phyloP scores from a whole-genome alignment of 2,888 invertebrate genomes.

The Phanerotoma sp. region DNA sequence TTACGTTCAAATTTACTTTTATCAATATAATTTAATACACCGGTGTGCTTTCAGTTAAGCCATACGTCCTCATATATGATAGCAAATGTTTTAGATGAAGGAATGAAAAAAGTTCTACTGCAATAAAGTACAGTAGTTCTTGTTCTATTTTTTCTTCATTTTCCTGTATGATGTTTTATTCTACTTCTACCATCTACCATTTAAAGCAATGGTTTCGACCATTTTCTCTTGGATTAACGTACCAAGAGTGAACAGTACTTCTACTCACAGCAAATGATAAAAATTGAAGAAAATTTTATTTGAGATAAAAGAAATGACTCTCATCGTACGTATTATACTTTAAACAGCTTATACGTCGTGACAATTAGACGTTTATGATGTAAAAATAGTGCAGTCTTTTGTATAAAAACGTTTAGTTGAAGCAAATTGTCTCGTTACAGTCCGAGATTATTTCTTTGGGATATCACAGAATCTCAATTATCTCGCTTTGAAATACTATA shows the following conservation, averaged over 20 bases:
- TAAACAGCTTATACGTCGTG: not conserved
- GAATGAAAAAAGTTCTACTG: too few species aligned
- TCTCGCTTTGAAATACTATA: conserved; percentile 13
- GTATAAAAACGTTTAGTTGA: conserved; percentile 9
- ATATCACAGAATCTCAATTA: conserved; percentile 21
- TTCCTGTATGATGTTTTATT: too few species aligned
- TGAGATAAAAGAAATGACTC: conserved; percentile 4
- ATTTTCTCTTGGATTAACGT: conserved; percentile 13
- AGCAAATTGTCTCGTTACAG: conserved; percentile 32
- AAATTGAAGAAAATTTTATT: not conserved
- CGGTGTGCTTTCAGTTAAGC: not conserved
- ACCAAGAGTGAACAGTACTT: conserved; percentile 12
- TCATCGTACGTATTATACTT: not conserved
- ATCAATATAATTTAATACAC: conserved; percentile 10
- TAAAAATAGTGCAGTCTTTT: conserved; percentile 3
- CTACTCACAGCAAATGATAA: not conserved
- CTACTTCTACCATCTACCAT: too few species aligned
- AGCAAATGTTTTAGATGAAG: too few species aligned
- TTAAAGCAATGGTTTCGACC: not conserved
- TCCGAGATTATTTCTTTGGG: conserved; percentile 28
- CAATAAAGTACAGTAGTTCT: too few species aligned
- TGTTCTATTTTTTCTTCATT: too few species aligned
- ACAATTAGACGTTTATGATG: conserved; percentile 6
- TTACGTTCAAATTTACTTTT: conserved; percentile 6
- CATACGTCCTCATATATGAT: not conserved